These are phyloP conservation scores for Hetaerina americana DNA, from an alignment of 1,140 invertebrate genomes.

Conservation along the genomic window DNA sequence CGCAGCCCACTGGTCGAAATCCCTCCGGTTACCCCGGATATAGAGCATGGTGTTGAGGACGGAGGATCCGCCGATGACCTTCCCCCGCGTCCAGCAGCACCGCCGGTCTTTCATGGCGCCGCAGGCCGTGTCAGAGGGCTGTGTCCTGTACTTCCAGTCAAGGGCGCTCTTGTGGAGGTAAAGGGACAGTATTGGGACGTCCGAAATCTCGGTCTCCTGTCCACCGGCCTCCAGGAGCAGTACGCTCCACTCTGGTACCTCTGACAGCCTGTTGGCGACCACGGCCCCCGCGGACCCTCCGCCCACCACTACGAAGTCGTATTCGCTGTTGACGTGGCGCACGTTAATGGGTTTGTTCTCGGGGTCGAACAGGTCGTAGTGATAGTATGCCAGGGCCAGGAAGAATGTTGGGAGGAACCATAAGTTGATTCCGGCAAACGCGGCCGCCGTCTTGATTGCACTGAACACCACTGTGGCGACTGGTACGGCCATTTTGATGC, in stretches of 20 bases:
- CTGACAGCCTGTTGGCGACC: slow-evolving; percentile 68
- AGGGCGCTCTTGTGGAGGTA: slow-evolving; percentile 80
- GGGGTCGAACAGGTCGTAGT: slow-evolving; percentile 74
- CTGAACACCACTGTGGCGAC: slow-evolving; percentile 33
- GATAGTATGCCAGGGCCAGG: slow-evolving; percentile 64
- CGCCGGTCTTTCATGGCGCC: slow-evolving; percentile 67
- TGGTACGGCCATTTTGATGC: not conserved
- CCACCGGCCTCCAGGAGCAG: slow-evolving; percentile 78
- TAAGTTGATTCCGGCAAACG: slow-evolving; percentile 46
- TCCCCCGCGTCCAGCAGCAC: slow-evolving; percentile 73
- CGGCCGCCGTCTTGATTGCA: slow-evolving; percentile 52
- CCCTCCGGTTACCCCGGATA: slow-evolving; percentile 74
- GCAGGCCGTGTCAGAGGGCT: slow-evolving; percentile 71
- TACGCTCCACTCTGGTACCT: slow-evolving; percentile 62
- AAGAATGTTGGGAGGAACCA: slow-evolving; percentile 63
- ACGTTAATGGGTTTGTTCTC: slow-evolving; percentile 61
- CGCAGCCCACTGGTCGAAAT: slow-evolving; percentile 81
- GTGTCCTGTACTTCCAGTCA: slow-evolving; percentile 87
- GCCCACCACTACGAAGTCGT: slow-evolving; percentile 69
- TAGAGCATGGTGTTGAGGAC: slow-evolving; percentile 86
- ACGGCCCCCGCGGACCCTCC: slow-evolving; percentile 79
- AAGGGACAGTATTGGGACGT: slow-evolving; percentile 68
- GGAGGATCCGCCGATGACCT: slow-evolving; percentile 73
- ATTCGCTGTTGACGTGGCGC: slow-evolving; percentile 42
- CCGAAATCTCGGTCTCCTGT: slow-evolving; percentile 67